phyloP scores from a whole-genome alignment of 2,113 vertebrate species.

The Oophaga pumilio region DNA sequence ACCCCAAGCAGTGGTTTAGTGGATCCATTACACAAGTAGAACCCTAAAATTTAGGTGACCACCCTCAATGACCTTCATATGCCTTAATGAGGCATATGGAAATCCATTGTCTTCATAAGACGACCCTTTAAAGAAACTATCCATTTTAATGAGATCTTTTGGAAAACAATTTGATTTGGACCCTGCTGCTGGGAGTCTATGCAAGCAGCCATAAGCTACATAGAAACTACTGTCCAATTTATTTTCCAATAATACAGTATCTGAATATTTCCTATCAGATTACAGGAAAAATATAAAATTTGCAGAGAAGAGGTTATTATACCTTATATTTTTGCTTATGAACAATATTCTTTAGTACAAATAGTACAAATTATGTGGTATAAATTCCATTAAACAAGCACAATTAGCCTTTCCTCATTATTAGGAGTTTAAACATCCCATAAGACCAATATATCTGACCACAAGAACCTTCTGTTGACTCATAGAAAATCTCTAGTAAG shows the following conservation, averaged over 20 bases:
- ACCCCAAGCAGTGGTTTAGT: no score
- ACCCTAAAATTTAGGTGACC: no score
- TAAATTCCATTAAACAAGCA: not conserved
- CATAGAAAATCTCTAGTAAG: slow-evolving; percentile 37
- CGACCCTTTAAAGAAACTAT: no score
- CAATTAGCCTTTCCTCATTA: slow-evolving; percentile 30
- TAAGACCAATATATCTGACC: slow-evolving; percentile 43
- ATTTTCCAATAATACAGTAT: not conserved
- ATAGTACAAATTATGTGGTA: not conserved
- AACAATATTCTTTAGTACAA: not conserved
- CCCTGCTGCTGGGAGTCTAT: no score
- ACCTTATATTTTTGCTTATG: not conserved
- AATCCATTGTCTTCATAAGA: no score
- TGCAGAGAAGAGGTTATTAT: not conserved
- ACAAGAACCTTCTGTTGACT: slow-evolving; percentile 40
- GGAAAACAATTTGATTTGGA: no score
- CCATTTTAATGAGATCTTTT: no score
- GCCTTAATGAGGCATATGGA: no score
- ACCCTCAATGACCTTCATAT: no score
- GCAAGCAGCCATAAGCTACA: no score
- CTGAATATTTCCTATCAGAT: not conserved
- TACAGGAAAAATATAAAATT: not conserved
- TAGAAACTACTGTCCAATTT: no score
- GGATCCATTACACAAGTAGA: no score
- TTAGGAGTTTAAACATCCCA: slow-evolving; percentile 8